Base-by-base conservation (phyloP, 2,113 vertebrate genomes). In the Oryzias celebensis region DNA sequence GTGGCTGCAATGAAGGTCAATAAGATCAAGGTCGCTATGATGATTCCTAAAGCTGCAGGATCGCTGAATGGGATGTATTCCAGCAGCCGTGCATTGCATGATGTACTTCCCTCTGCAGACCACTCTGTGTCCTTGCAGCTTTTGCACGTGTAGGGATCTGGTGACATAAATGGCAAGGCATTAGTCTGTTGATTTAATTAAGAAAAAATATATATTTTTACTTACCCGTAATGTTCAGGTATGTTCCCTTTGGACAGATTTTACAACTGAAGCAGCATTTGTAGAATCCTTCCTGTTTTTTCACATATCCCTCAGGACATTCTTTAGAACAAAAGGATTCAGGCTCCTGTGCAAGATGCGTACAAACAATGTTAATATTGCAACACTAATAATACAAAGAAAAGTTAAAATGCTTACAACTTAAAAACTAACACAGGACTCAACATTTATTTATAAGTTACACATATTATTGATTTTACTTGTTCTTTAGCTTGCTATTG, bases 251-350 rank as follows among this genome's bases (percentile, higher is more conserved):
- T 0, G 75, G 77, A 68, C 94, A 96, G 43, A 85, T 59, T 26
- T 82, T 18, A 1, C 94, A 95, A 3, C 56, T 60, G 17, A 96
- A 97, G 72, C 94, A 95, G 56, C 94, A 95, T 2, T 52, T 74
- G 54, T 93, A 82, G 20, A 15, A 59, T 26, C 75, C 89, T 16
- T 18, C 10, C 43, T 23, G 43, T 1, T 14, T 65, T 68, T 66
- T 86, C n/a, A 1, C 36, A 36, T 54, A 54, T 52, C 85, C 87
- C 1, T 0, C 0, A 13, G 5, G 1, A 52, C 88, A 90, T 46
- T 85, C 70, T 2, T 26, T 36, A 8, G 36, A 36, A 36, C 36
- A 36, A 36, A 36, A 36, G 10, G 36, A 36, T 36, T 36, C 8
- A 12, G 36, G 36, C 8, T 6, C 26, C 12, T 44, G 43, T 16